Base-by-base conservation (phyloP, 1,140 invertebrate genomes). In the Eufriesea mexicana region DNA sequence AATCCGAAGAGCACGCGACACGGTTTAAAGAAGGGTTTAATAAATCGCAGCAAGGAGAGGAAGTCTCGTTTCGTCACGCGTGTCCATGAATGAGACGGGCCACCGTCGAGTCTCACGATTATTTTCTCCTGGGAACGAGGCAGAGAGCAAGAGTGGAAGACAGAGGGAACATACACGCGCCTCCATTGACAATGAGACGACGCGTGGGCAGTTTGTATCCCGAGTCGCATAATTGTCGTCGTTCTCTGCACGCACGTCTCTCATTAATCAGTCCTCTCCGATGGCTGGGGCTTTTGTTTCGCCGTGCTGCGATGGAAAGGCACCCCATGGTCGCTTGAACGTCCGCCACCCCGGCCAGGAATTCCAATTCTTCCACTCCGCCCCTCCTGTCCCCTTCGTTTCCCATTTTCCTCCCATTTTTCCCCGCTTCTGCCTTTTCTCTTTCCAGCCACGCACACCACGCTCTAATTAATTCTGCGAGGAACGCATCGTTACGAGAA, bases 241-340 rank as follows among this genome's bases (percentile, higher is more conserved):
- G 66, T 68, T 78, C 80, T 64, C 54, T 20, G 64, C 86, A 87
- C 86, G 86, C 86, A 74, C 86, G 85, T 79, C 82, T 78, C 85
- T 84, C 86, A 84, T 87, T 86, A 86, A 87, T 86, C 85, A 87
- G 86, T 84, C 80, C 71, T 79, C 75, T 64, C 79, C 84, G 85
- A 86, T 85, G 79, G 68, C 72, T 67, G 12, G 49, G 49, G 61
- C 79, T 67, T 71, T 81, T 81, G 79, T 81, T 67, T 67, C 61
- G 35, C 14, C 25, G 78, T 45, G 57, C 78, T 47, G 78, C 47
- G 55, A 73, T 23, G 72, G 59, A 79, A 79, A 79, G 62, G 68
- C 35, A 68, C 51, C 76, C 76, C 20, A 8, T 35, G 23, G 57
- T 25, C 68, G 68, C 47, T 79, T 23, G 47, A 73, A 62, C 55